A percentile compares a stretch with the other conserved stretches of the same genome.
Evolutionary conservation across 2,888 invertebrate species (phyloP).

Genomic region (Erynnis tages): DNA sequence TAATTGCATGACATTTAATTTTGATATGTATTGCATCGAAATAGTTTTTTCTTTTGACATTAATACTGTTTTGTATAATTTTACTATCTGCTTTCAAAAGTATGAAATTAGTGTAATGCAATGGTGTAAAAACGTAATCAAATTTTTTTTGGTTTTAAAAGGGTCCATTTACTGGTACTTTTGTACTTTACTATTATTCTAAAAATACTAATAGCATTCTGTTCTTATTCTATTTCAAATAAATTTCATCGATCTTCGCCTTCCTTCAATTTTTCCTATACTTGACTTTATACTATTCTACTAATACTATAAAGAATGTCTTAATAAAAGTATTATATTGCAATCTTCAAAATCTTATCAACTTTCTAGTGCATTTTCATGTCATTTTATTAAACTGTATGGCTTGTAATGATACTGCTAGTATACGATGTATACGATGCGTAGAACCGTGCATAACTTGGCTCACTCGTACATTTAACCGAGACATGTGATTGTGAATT

Average conservation of each 20-base stretch:
- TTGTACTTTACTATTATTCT: background rate
- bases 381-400: background rate
- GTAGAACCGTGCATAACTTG: slow-evolving; percentile 10
- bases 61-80: background rate
- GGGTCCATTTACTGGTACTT: no score
- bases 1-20: background rate
- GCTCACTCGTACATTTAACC: slow-evolving; percentile 20
- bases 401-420: slow-evolving; percentile 14
- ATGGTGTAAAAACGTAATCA: no score
- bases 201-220: slow-evolving; percentile 5
- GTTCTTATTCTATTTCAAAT: background rate
- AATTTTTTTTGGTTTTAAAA: no score
- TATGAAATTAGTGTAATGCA: background rate
- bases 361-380: slow-evolving; percentile 8
- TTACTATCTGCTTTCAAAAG: background rate
- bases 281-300: background rate
- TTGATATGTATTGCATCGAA: no score
- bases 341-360: background rate
- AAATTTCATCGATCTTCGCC: slow-evolving; percentile 8
- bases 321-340: background rate
- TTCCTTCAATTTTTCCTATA: slow-evolving; percentile 11
- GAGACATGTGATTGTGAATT: slow-evolving; percentile 47
- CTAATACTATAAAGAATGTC: background rate
- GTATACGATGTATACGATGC: no score
- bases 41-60: background rate